Evolutionary conservation across 2,888 invertebrate genomes (phyloP).

Genomic region (Andrena trimmerana): DNA sequence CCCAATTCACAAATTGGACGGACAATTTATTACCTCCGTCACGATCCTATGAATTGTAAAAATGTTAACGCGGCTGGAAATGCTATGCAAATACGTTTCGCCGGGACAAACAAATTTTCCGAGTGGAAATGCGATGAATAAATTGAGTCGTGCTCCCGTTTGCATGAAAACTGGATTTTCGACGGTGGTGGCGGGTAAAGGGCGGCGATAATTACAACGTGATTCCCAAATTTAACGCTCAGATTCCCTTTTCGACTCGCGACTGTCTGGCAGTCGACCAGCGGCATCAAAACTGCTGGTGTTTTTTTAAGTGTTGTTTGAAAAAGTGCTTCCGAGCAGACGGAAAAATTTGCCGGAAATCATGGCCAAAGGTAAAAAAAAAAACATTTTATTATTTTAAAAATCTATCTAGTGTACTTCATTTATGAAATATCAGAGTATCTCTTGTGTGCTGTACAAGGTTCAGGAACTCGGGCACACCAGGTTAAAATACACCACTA

Average conservation of each 20-base stretch:
- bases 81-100: conserved; percentile 4
- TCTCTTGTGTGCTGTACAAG: too few relatives aligned
- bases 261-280: not conserved
- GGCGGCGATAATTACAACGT: not conserved
- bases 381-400: too few relatives aligned
- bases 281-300: too few relatives aligned
- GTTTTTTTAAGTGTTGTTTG: too few relatives aligned
- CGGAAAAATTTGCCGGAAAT: too few relatives aligned
- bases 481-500: too few relatives aligned
- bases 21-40: conserved; percentile 14
- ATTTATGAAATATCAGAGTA: too few relatives aligned
- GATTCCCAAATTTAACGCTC: not conserved
- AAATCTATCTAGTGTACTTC: too few relatives aligned
- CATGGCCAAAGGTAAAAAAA: too few relatives aligned
- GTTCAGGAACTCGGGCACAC: too few relatives aligned
- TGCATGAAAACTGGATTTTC: conserved; percentile 1
- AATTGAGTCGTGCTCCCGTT: not conserved
- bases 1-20: not conserved
- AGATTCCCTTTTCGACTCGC: not conserved
- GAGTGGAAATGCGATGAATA: conserved; percentile 5
- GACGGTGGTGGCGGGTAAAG: not conserved
- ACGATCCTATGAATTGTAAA: conserved; percentile 1
- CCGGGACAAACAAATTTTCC: conserved; percentile 16
- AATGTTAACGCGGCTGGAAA: conserved; percentile 8
- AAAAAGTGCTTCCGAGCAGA: too few relatives aligned